phyloP scores from a whole-genome alignment of 2,113 vertebrate genomes.

The Aphelocoma coerulescens region DNA sequence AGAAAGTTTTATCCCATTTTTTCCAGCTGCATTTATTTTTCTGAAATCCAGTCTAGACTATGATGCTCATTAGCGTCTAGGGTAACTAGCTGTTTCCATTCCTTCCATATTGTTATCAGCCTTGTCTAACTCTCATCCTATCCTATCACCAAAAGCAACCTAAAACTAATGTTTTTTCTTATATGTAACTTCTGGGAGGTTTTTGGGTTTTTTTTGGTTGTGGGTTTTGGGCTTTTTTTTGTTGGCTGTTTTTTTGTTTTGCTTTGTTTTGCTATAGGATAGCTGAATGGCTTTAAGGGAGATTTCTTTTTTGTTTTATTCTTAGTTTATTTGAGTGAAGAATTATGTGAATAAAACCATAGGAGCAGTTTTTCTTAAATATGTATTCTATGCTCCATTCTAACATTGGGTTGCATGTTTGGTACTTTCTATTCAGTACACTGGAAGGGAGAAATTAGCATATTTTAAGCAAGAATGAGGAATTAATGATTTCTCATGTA shows the following conservation, averaged over 20 bases:
- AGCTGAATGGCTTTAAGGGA: neutral
- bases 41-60: neutral
- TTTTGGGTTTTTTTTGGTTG: neutral
- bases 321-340: neutral
- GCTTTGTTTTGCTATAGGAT: neutral
- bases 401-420: neutral
- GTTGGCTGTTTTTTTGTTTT: neutral
- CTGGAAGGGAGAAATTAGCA: neutral
- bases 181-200: neutral
- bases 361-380: neutral
- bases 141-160: neutral
- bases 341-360: neutral
- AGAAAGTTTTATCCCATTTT: neutral
- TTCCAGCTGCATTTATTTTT: constrained; percentile 1
- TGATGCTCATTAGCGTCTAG: neutral
- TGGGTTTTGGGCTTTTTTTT: neutral
- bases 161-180: constrained; percentile 23
- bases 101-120: neutral
- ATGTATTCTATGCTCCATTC: neutral
- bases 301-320: neutral
- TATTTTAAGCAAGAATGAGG: neutral
- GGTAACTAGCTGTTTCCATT: neutral
- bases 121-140: neutral
- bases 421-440: neutral
- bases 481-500: neutral